Base-by-base conservation (phyloP, 2,888 invertebrate species). In the Amorpha juglandis region DNA sequence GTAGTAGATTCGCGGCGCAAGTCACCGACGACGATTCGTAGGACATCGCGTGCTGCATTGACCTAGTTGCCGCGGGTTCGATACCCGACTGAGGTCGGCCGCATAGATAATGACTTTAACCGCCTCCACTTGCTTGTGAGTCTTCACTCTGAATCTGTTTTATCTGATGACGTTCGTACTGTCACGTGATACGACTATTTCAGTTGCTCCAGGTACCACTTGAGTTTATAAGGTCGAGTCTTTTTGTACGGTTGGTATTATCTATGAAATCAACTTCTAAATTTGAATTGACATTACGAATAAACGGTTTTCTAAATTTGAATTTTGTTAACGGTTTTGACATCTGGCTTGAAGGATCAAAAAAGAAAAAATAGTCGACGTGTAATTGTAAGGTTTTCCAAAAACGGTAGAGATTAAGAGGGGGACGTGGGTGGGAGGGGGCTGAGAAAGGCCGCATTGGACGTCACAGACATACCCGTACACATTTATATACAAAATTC, bases 31-130 rank as follows among this genome's bases (percentile, higher is more conserved):
- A 65, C 76, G 77, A 76, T 72, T 72, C 71, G 76, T 78, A 79
- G 80, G 82, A 80, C 81, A 83, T 85, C 82, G 85, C 87, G 86
- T 82, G 90, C 86, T 82, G 90, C 91, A 90, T 87, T 90, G 91
- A 90, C 91, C 91, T 75, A 91, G 78, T 86, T 90, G 79, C 69
- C 72, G 78, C 84, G 89, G 86, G 91, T 91, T 91, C 91, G 90
- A 87, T 80, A 86, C 86, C 89, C 91, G 86, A 81, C 71, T 78
- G 87, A 91, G 91, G 91, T 83, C 90, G 84, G 77, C 83, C 81
- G 82, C 86, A 80, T 82, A 86, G 86, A 84, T 86, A 87, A 88
- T 88, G 82, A 82, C 83, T 58, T 58, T 58, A 58, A 79, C 81
- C 81, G 77, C 78, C 80, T 78, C 78, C 73, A 16, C 58, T 65